Evolutionary conservation across 2,113 vertebrate genomes (phyloP).

Genomic region (Heloderma charlesbogerti): DNA sequence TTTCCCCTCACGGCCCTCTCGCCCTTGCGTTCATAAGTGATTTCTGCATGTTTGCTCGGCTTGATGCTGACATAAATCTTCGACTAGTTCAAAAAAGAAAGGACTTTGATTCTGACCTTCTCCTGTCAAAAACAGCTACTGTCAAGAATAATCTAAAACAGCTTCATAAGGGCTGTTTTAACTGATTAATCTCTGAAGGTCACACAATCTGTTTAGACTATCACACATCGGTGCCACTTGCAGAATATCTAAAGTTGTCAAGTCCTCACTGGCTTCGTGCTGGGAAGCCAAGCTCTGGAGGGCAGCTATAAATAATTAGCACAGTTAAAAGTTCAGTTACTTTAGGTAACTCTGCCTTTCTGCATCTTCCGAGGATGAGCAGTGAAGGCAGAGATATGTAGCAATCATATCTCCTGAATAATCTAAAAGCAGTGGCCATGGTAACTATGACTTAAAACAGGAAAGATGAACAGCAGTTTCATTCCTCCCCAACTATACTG

Average conservation of each 20-base stretch:
- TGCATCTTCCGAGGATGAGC: slow-evolving; percentile 68
- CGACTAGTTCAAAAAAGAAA: slow-evolving; percentile 79
- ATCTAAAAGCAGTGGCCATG: slow-evolving; percentile 77
- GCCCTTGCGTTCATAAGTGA: slow-evolving; percentile 70
- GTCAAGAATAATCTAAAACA: slow-evolving; percentile 87
- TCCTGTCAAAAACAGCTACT: slow-evolving; percentile 86
- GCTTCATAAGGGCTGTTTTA: slow-evolving; percentile 85
- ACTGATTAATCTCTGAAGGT: slow-evolving; percentile 89
- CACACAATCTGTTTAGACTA: slow-evolving; percentile 83
- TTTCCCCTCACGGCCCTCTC: neutral
- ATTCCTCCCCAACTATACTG: slow-evolving; percentile 61
- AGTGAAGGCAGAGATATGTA: slow-evolving; percentile 67
- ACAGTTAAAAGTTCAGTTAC: slow-evolving; percentile 83
- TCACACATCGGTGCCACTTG: slow-evolving; percentile 80
- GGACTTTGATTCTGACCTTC: slow-evolving; percentile 87
- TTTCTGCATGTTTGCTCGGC: slow-evolving; percentile 79
- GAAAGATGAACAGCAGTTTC: slow-evolving; percentile 64
- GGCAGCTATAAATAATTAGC: slow-evolving; percentile 84
- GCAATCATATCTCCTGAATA: slow-evolving; percentile 74
- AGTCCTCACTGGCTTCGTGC: slow-evolving; percentile 71
- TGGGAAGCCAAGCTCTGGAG: slow-evolving; percentile 77
- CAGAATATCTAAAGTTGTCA: slow-evolving; percentile 82
- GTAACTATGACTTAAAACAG: slow-evolving; percentile 74
- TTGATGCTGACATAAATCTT: slow-evolving; percentile 82
- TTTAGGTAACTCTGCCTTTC: slow-evolving; percentile 80